A percentile compares a stretch with the other conserved stretches of the same genome.
Conservation (phyloP, 1,140 invertebrate genomes). For the Hestina assimilis region DNA sequence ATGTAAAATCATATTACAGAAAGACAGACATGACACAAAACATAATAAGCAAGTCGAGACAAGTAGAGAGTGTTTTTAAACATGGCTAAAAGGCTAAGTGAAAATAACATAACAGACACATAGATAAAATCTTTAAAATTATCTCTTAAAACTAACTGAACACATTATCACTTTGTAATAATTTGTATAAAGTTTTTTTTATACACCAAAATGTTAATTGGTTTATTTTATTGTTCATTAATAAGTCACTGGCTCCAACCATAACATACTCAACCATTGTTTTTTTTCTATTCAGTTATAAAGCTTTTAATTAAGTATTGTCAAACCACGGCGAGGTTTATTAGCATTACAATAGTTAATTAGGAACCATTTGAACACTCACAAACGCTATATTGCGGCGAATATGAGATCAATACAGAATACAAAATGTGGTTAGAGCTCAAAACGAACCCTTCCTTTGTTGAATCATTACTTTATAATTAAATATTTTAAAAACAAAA, state of each 20-base stretch:
- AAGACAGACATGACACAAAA: too few relatives aligned
- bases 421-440: not conserved
- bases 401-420: slow-evolving; percentile 21
- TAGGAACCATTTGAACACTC: slow-evolving; percentile 22
- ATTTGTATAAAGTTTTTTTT: too few relatives aligned
- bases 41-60: too few relatives aligned
- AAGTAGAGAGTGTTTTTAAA: too few relatives aligned
- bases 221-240: too few relatives aligned
- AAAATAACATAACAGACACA: too few relatives aligned
- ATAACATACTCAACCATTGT: not conserved
- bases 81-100: too few relatives aligned
- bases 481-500: too few relatives aligned
- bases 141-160: too few relatives aligned
- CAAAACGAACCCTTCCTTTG: not conserved
- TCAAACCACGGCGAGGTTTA: slow-evolving; percentile 3
- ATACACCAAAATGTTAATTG: not conserved
- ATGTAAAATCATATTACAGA: too few relatives aligned
- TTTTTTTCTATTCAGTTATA: not conserved
- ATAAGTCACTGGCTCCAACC: not conserved
- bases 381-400: slow-evolving; percentile 14
- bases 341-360: slow-evolving; percentile 39
- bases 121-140: too few relatives aligned
- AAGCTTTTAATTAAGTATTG: slow-evolving; percentile 21
- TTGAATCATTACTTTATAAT: not conserved
- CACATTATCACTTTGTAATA: too few relatives aligned